phyloP scores from a whole-genome alignment of 2,888 invertebrate species.

The Standfussiana lucernea region DNA sequence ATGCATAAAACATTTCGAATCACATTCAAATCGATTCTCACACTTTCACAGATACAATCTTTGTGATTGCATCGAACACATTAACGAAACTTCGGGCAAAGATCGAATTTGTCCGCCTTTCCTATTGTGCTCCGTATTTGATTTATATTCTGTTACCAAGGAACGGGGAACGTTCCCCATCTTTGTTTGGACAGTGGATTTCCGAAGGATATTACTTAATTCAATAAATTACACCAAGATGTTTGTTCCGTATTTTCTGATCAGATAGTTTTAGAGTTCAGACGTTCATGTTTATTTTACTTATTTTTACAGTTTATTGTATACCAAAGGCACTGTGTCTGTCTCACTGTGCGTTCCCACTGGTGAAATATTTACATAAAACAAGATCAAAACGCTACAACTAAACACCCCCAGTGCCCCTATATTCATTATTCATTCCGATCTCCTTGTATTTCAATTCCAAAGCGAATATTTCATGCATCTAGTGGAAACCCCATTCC shows the following conservation, averaged over 20 bases:
- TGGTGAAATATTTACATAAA: too few relatives aligned
- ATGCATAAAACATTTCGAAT: background rate
- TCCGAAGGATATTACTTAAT: slow-evolving; percentile 47
- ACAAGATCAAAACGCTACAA: too few relatives aligned
- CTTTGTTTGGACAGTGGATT: slow-evolving; percentile 44
- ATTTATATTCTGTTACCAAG: slow-evolving; percentile 41
- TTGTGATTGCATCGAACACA: slow-evolving; percentile 4
- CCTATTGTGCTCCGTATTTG: slow-evolving; percentile 21
- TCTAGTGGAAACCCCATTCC: slow-evolving; percentile 3
- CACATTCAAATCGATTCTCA: slow-evolving; percentile 17
- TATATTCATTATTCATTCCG: slow-evolving; percentile 28
- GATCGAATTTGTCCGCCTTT: slow-evolving; percentile 15
- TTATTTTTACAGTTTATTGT: background rate
- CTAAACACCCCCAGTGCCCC: too few relatives aligned
- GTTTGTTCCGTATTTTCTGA: slow-evolving; percentile 20
- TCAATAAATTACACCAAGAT: slow-evolving; percentile 48
- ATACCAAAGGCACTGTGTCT: background rate
- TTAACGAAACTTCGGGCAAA: slow-evolving; percentile 13
- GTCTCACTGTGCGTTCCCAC: too few relatives aligned
- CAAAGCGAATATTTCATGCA: slow-evolving; percentile 11
- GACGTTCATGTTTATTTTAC: slow-evolving; percentile 10
- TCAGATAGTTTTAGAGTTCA: slow-evolving; percentile 29
- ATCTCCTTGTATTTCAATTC: background rate
- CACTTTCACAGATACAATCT: slow-evolving; percentile 2
- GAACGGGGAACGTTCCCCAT: slow-evolving; percentile 31